These are phyloP conservation scores for Echeneis naucrates DNA, from an alignment of 2,797 vertebrate species.

Conservation along the genomic window DNA sequence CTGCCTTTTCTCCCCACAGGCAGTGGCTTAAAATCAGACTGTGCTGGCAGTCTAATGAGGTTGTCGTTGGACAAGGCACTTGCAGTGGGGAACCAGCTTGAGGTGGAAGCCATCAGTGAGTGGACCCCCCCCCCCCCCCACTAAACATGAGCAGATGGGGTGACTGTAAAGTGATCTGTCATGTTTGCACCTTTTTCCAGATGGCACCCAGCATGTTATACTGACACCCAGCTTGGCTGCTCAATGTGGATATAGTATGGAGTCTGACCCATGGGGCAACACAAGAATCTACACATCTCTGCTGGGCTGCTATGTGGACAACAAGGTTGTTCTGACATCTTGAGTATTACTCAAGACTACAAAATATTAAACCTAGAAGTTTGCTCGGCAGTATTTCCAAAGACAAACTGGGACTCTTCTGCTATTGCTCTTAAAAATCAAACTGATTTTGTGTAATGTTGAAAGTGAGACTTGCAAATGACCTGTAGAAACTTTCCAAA, in stretches of 20 bases:
- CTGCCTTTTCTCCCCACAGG: slow-evolving; percentile 9
- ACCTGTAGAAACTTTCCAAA: background rate
- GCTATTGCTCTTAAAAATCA: no score
- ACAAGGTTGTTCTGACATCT: slow-evolving; percentile 64
- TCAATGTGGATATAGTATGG: slow-evolving; percentile 86
- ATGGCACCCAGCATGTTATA: slow-evolving; percentile 67
- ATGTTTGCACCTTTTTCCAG: slow-evolving; percentile 49
- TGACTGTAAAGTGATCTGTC: fast-evolving
- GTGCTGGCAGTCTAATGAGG: slow-evolving; percentile 79
- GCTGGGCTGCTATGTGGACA: slow-evolving; percentile 83
- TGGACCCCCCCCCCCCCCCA: no score
- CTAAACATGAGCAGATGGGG: background rate
- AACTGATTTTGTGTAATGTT: no score
- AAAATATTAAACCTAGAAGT: no score
- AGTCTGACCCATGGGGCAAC: slow-evolving; percentile 81
- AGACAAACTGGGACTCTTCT: no score
- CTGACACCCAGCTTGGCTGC: slow-evolving; percentile 80
- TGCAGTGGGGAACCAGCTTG: slow-evolving; percentile 78
- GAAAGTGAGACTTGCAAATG: background rate
- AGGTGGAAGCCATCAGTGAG: slow-evolving; percentile 84
- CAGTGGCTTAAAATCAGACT: slow-evolving; percentile 73
- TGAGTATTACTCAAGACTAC: no score
- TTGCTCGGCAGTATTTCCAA: no score
- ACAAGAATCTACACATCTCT: slow-evolving; percentile 82
- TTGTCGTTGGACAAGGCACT: slow-evolving; percentile 77